Conservation (phyloP, 1,140 invertebrate species). For the Drosophila pectinifera region DNA sequence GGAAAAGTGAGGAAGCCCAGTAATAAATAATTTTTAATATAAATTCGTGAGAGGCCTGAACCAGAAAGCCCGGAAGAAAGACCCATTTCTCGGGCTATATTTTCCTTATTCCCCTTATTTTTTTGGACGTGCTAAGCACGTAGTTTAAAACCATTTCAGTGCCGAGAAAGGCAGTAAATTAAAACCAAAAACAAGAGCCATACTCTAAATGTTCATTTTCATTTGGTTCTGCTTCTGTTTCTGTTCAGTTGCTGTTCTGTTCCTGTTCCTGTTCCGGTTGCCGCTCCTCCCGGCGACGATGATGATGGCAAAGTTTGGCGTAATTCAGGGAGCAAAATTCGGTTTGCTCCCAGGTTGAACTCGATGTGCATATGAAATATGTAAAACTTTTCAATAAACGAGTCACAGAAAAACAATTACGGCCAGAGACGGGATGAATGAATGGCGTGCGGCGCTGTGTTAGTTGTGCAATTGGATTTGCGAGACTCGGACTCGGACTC, state of each 20-base stretch:
- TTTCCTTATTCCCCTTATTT: not conserved
- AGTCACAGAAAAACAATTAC: constrained; percentile 73
- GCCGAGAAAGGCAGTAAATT: constrained; percentile 61
- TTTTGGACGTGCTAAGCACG: constrained; percentile 46
- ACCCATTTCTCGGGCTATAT: constrained; percentile 10
- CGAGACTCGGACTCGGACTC: constrained; percentile 12
- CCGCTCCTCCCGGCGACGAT: constrained; percentile 1
- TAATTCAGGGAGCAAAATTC: constrained; percentile 60
- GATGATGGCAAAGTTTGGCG: constrained; percentile 57
- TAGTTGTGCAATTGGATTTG: constrained; percentile 59
- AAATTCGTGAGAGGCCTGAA: constrained; percentile 69
- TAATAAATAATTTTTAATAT: constrained; percentile 82
- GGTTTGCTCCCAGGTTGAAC: constrained; percentile 34
- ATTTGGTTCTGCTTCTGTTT: constrained; percentile 11
- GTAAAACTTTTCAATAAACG: constrained; percentile 75
- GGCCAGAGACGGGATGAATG: constrained; percentile 10
- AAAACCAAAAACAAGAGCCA: constrained; percentile 61
- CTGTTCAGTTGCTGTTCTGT: not conserved
- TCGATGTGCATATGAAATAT: constrained; percentile 54
- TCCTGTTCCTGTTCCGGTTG: constrained; percentile 4
- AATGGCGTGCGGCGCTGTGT: constrained; percentile 10
- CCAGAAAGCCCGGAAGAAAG: constrained; percentile 33
- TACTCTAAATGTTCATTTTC: constrained; percentile 65
- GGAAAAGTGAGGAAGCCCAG: constrained; percentile 37
- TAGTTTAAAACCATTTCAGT: constrained; percentile 53